Evolutionary conservation across 2,888 invertebrate species (phyloP).

Genomic region (Drosophila flavopinicola): DNA sequence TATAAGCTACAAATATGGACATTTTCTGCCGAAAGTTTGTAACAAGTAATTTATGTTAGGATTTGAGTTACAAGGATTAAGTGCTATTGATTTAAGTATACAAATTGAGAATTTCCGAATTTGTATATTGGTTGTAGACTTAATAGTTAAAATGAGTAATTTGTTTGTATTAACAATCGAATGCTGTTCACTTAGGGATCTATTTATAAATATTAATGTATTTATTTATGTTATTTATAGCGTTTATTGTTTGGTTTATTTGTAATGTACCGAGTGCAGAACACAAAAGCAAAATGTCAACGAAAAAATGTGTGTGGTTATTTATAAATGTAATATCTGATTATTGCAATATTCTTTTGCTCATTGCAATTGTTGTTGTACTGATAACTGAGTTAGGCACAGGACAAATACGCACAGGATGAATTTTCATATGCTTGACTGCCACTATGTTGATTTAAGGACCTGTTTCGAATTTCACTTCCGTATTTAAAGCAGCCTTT

Average conservation of each 20-base stretch:
- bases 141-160: slow-evolving; percentile 15
- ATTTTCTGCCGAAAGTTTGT: slow-evolving; percentile 5
- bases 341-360: slow-evolving; percentile 14
- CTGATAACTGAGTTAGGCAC: slow-evolving; percentile 26
- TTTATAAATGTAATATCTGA: slow-evolving; percentile 55
- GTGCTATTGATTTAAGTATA: slow-evolving; percentile 9
- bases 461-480: not conserved
- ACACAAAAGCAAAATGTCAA: slow-evolving; percentile 66
- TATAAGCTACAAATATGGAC: slow-evolving; percentile 45
- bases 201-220: slow-evolving; percentile 40
- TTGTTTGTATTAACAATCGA: slow-evolving; percentile 33
- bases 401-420: slow-evolving; percentile 36
- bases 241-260: slow-evolving; percentile 16
- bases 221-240: slow-evolving; percentile 23
- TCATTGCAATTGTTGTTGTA: slow-evolving; percentile 1
- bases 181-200: slow-evolving; percentile 38
- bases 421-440: slow-evolving; percentile 26
- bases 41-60: slow-evolving; percentile 20
- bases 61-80: slow-evolving; percentile 52
- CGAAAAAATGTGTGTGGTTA: slow-evolving; percentile 58
- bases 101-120: slow-evolving; percentile 6
- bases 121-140: slow-evolving; percentile 4
- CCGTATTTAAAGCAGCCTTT: no score
- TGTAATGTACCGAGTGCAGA: slow-evolving; percentile 44
- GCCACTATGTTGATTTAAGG: slow-evolving; percentile 9